Evolutionary conservation across 2,888 invertebrate genomes (phyloP), one percentile per base, ranked within the genome.

Genomic region (Leptodirus hochenwartii): DNA sequence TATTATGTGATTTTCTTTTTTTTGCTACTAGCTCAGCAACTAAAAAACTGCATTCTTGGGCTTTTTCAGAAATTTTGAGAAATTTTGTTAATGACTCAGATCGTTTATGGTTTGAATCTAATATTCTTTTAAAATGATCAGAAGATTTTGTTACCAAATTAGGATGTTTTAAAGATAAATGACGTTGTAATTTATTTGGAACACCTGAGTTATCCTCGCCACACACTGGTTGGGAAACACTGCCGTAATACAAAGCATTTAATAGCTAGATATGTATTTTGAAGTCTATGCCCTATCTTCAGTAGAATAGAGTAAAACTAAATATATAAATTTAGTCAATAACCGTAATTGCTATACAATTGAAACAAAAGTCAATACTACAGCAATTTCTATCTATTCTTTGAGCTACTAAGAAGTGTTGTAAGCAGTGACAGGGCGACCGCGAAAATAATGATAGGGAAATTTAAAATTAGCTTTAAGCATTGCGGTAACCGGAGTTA

Each of bases 191-290:
- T 20, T 20, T 20, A 20, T 9, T 20, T 8, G 20, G 20, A 20
- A 20, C 20, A 20, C n/a, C n/a, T 20, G 20, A 20, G n/a, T 6
- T 6, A 20, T 6, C 20, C n/a, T 20, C 20, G 20, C n/a, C 8
- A n/a, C 20, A 20, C n/a, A 20, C 20, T 9, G 20, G 20, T 20
- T 20, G 20, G 20, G 20, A 20, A 20, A 20, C 20, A 20, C 20
- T 20, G 20, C n/a, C n/a, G 20, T 9, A 8, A 20, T 6, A n/a
- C 20, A 20, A n/a, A 20, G n/a, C n/a, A n/a, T n/a, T n/a, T n/a
- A n/a, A n/a, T n/a, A n/a, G n/a, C n/a, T n/a, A n/a, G n/a, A n/a
- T n/a, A n/a, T n/a, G n/a, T n/a, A n/a, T n/a, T n/a, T n/a, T n/a
- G n/a, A n/a, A n/a, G n/a, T n/a, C n/a, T n/a, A n/a, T n/a, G n/a